Percentiles rank a stretch among this genome's conserved stretches.
phyloP scores from a whole-genome alignment of 2,888 invertebrate species.

The Temnothorax rugatulus region DNA sequence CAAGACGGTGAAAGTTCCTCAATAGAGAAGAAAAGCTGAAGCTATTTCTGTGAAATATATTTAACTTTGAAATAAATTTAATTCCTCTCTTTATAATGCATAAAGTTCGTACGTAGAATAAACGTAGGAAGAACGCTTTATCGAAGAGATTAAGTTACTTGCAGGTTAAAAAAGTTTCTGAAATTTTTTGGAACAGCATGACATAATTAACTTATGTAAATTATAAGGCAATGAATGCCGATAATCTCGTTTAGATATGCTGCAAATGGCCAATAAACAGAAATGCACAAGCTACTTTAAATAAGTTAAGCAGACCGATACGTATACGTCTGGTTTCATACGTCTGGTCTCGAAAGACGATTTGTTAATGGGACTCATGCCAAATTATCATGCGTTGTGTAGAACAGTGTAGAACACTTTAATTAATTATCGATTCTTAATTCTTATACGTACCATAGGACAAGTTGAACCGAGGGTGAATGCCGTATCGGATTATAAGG shows the following conservation, averaged over 20 bases:
- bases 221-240: neutral
- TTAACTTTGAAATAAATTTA: neutral
- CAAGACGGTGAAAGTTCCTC: neutral
- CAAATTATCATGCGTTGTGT: neutral
- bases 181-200: neutral
- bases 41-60: neutral
- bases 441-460: constrained; percentile 79
- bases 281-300: neutral
- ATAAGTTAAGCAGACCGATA: neutral
- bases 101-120: neutral
- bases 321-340: neutral
- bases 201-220: neutral
- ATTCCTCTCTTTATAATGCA: neutral
- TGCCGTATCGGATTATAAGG: constrained; percentile 85
- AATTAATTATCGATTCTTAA: constrained; percentile 7
- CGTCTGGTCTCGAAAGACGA: neutral
- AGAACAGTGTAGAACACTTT: neutral
- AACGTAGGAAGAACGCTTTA: neutral
- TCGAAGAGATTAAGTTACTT: neutral
- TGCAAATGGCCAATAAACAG: neutral
- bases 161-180: neutral
- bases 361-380: neutral
- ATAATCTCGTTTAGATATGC: neutral
- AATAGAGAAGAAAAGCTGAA: neutral
- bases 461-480: constrained; percentile 77